Evolutionary conservation across 2,888 invertebrate genomes (phyloP).

Genomic region (Calameuta filiformis): DNA sequence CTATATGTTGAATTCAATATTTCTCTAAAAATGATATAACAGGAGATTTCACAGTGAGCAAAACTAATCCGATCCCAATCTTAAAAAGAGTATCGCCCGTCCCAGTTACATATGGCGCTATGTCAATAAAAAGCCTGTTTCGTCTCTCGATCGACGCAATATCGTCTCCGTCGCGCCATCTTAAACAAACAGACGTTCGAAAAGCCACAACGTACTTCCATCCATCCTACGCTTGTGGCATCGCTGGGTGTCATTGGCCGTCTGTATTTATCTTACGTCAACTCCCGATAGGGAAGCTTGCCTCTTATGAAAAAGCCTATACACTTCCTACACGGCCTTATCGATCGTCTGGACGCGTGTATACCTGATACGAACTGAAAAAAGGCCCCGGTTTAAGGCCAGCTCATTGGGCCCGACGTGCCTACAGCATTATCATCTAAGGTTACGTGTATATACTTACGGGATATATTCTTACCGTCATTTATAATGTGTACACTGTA

Average conservation of each 20-base stretch:
- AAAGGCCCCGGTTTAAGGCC: not conserved
- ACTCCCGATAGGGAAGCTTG: conserved; percentile 33
- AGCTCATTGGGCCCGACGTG: not conserved
- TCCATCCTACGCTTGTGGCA: not conserved
- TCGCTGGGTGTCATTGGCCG: conserved; percentile 2
- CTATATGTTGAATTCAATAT: not conserved
- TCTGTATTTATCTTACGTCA: conserved; percentile 40
- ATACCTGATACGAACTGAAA: not conserved
- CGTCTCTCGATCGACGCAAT: not conserved
- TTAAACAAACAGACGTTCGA: not conserved
- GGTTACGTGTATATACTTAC: not conserved
- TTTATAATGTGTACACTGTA: not conserved
- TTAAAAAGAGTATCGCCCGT: not conserved
- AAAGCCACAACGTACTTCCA: not conserved
- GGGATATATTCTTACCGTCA: not conserved
- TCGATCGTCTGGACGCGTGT: not conserved
- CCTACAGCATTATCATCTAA: not conserved
- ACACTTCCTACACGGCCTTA: not conserved
- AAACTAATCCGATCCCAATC: not conserved
- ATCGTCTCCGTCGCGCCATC: not conserved
- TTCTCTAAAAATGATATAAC: not conserved
- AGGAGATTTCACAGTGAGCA: not conserved
- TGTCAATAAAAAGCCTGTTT: not conserved
- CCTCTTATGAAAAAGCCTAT: not conserved
- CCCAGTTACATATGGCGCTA: not conserved